phyloP scores from a whole-genome alignment of 2,888 invertebrate genomes.

The Aleiodes leptofemur region DNA sequence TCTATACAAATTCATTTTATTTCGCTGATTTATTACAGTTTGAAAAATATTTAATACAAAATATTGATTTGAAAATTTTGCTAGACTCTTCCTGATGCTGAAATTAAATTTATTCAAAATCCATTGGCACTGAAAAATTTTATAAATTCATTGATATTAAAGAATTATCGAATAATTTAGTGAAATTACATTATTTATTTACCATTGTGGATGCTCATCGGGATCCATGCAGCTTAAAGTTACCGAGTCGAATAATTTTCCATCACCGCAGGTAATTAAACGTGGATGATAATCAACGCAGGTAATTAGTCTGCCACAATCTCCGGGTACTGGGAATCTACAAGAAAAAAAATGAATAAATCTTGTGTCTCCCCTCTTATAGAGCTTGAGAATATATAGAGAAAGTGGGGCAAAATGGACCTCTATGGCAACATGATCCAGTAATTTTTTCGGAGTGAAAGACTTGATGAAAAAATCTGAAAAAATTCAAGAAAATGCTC shows the following conservation, averaged over 20 bases:
- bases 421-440: no score
- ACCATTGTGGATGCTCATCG: conserved; percentile 77
- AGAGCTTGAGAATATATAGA: no score
- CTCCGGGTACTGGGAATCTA: conserved; percentile 88
- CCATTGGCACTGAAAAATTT: conserved; percentile 34
- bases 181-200: conserved; percentile 43
- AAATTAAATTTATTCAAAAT: not conserved
- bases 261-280: conserved; percentile 91
- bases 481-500: no score
- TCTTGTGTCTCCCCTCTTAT: no score
- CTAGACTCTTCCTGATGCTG: not conserved
- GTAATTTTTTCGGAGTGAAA: no score
- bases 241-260: conserved; percentile 89
- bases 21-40: conserved; percentile 5
- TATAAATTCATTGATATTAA: not conserved
- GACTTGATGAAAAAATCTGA: no score
- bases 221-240: conserved; percentile 90
- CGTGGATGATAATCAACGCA: conserved; percentile 94
- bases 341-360: conserved; percentile 11
- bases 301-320: conserved; percentile 91
- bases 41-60: no score
- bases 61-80: not conserved
- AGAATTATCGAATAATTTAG: conserved; percentile 24
- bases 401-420: no score
- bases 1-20: conserved; percentile 35